phyloP scores from a whole-genome alignment of 2,113 vertebrate genomes.

The Pterocles burchelli region DNA sequence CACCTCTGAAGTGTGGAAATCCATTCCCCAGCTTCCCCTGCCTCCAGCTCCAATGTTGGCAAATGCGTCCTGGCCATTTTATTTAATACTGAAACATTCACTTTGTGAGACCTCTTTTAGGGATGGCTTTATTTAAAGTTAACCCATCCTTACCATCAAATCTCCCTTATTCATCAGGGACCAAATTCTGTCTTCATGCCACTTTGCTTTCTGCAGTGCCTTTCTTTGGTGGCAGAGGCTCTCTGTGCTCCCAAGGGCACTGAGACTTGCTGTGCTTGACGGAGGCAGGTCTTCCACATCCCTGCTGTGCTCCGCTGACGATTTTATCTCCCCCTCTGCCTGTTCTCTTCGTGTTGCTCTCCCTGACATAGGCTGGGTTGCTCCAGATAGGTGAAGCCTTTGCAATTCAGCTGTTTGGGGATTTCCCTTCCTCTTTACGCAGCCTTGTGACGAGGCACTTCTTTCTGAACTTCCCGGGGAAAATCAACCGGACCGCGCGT shows the following conservation, averaged over 20 bases:
- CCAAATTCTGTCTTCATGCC: background rate
- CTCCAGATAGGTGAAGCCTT: background rate
- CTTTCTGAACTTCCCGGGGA: background rate
- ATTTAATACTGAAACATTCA: background rate
- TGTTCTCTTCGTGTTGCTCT: rapidly evolving
- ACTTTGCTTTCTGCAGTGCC: background rate
- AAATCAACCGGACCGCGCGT: rapidly evolving
- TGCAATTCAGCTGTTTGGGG: background rate
- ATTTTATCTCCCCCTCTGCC: background rate
- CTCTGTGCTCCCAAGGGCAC: too few species aligned
- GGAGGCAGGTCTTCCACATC: rapidly evolving
- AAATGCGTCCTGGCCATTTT: background rate
- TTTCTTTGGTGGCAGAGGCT: background rate
- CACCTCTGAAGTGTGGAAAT: rapidly evolving
- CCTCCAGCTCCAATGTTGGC: background rate
- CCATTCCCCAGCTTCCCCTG: background rate
- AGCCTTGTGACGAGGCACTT: background rate
- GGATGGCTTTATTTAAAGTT: background rate
- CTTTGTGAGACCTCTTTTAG: background rate
- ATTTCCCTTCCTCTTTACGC: background rate
- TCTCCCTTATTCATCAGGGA: background rate
- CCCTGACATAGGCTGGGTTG: background rate
- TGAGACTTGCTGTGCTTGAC: rapidly evolving
- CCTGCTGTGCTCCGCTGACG: rapidly evolving
- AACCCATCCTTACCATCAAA: background rate